phyloP scores from a whole-genome alignment of 2,888 invertebrate species.

The Amitus sp. region DNA sequence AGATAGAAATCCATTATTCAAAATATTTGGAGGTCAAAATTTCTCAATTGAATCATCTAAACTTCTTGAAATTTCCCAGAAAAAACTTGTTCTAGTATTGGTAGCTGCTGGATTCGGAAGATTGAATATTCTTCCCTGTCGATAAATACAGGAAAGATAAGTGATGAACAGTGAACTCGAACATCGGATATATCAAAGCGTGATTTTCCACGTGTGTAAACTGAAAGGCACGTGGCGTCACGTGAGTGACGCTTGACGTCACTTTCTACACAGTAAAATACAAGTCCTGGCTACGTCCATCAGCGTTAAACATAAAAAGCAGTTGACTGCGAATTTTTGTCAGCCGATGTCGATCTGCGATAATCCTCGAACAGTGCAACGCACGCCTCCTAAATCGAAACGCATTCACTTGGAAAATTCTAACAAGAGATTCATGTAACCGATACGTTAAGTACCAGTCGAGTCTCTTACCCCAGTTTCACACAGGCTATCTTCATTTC shows the following conservation, averaged over 20 bases:
- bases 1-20: too few species aligned
- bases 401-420: slow-evolving; percentile 27
- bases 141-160: neutral
- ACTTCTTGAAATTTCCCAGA: too few species aligned
- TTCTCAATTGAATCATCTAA: too few species aligned
- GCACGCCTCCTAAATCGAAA: slow-evolving; percentile 23
- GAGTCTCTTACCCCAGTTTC: neutral
- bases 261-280: slow-evolving; percentile 40
- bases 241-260: slow-evolving; percentile 46
- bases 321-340: slow-evolving; percentile 39
- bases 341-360: slow-evolving; percentile 20
- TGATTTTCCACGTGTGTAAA: slow-evolving; percentile 57
- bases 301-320: slow-evolving; percentile 36
- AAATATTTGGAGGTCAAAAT: too few species aligned
- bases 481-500: neutral
- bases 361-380: slow-evolving; percentile 28
- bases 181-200: slow-evolving; percentile 50
- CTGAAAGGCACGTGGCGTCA: slow-evolving; percentile 41
- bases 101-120: too few species aligned
- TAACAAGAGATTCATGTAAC: slow-evolving; percentile 3
- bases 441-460: neutral
- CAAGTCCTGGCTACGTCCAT: slow-evolving; percentile 19
- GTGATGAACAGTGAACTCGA: slow-evolving; percentile 10
- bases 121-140: too few species aligned
- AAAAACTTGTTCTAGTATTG: too few species aligned